Percentiles rank a stretch among this genome's conserved stretches.
Conservation (phyloP, 2,888 invertebrate genomes). For the Osedax fenrisi region DNA sequence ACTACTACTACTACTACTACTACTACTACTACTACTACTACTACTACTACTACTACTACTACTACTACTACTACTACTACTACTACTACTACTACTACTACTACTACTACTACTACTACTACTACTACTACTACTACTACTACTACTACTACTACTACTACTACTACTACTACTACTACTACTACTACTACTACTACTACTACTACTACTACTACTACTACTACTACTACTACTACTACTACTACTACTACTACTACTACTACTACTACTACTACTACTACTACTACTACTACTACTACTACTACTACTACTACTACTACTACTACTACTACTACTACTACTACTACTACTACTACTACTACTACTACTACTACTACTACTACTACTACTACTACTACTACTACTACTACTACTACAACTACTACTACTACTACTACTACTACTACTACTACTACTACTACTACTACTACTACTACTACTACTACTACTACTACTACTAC, state of each 20-base stretch:
- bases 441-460: conserved; percentile 14
- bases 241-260: neutral
- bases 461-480: conserved; percentile 14
- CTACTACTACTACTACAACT: neutral
- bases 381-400: neutral
- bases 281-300: neutral
- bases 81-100: neutral
- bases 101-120: neutral
- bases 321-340: neutral
- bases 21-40: neutral
- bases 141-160: conserved; percentile 16
- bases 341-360: neutral
- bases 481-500: conserved; percentile 16
- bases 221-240: neutral
- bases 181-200: neutral
- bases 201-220: neutral
- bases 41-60: neutral
- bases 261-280: neutral
- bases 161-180: conserved; percentile 12
- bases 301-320: neutral
- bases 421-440: neutral
- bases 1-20: neutral
- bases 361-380: conserved; percentile 1
- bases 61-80: conserved; percentile 2
- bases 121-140: conserved; percentile 14